These are phyloP conservation scores for Scomber scombrus DNA, from an alignment of 2,113 vertebrate species.

Conservation along the genomic window DNA sequence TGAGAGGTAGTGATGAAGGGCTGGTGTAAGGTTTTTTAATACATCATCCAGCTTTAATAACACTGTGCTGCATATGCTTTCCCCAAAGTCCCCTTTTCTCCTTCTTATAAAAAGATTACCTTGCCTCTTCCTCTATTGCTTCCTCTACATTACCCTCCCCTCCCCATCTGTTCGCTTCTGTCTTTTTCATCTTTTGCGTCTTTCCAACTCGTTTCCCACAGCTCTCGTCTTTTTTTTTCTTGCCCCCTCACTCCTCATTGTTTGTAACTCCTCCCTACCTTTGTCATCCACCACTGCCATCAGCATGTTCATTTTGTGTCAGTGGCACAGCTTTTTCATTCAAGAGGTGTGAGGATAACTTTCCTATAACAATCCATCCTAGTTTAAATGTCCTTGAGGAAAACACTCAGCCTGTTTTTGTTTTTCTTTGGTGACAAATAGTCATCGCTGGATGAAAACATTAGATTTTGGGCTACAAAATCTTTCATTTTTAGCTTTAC, in stretches of 20 bases:
- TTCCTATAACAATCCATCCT: slow-evolving; percentile 15
- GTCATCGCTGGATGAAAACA: slow-evolving; percentile 14
- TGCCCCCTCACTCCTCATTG: slow-evolving; percentile 22
- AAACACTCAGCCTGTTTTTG: slow-evolving; percentile 24
- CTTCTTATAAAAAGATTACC: slow-evolving; percentile 53
- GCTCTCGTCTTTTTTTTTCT: not conserved
- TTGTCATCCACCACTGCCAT: slow-evolving; percentile 6
- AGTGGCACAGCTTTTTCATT: slow-evolving; percentile 16
- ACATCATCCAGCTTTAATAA: slow-evolving; percentile 52
- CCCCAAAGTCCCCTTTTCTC: slow-evolving; percentile 6
- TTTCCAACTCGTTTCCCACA: slow-evolving; percentile 1
- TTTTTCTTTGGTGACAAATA: slow-evolving; percentile 15
- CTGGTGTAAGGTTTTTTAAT: slow-evolving; percentile 33
- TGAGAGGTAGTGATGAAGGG: slow-evolving; percentile 36
- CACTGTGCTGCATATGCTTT: slow-evolving; percentile 39
- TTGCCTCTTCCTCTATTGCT: slow-evolving; percentile 35
- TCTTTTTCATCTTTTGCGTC: slow-evolving; percentile 1
- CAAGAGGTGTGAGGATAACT: slow-evolving; percentile 1
- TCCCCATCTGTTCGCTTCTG: slow-evolving; percentile 38
- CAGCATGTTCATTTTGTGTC: slow-evolving; percentile 19
- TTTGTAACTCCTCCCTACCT: not conserved
- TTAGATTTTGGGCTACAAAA: slow-evolving; percentile 23
- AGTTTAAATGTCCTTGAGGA: slow-evolving; percentile 44
- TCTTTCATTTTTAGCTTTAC: not conserved
- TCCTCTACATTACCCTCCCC: slow-evolving; percentile 17